These are phyloP conservation scores for Iphiclides podalirius DNA, from an alignment of 2,888 invertebrate genomes.

Conservation along the genomic window DNA sequence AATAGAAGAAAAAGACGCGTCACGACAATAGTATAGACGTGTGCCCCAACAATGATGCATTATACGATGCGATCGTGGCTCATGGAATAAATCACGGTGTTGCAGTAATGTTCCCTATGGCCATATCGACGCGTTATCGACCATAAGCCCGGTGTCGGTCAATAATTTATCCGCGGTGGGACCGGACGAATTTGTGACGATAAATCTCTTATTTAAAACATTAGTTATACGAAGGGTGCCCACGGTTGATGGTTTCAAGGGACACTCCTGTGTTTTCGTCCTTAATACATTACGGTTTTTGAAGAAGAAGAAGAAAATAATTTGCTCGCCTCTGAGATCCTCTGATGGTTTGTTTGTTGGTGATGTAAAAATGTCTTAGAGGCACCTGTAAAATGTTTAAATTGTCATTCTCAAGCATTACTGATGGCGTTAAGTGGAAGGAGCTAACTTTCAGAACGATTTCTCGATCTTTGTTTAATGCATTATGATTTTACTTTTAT, in stretches of 20 bases:
- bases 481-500: too few relatives aligned
- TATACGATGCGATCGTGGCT: conserved; percentile 45
- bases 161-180: conserved; percentile 32
- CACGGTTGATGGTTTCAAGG: not conserved
- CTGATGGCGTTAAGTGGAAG: too few relatives aligned
- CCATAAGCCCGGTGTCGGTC: conserved; percentile 24
- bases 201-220: conserved; percentile 29
- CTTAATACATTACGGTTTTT: too few relatives aligned
- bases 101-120: conserved; percentile 33
- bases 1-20: conserved; percentile 25
- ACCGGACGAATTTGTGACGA: conserved; percentile 28
- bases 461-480: too few relatives aligned
- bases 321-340: too few relatives aligned
- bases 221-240: conserved; percentile 14
- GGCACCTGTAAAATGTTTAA: too few relatives aligned
- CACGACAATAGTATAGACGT: conserved; percentile 43
- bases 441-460: too few relatives aligned
- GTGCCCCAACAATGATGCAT: conserved; percentile 54
- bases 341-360: too few relatives aligned
- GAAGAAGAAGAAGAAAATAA: not conserved
- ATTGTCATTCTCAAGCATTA: too few relatives aligned
- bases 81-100: conserved; percentile 48
- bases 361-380: too few relatives aligned
- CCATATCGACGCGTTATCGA: conserved; percentile 31
- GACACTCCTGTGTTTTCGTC: too few relatives aligned